phyloP scores from a whole-genome alignment of 2,888 invertebrate species.

The Galeopsomyia nigrocyanea region DNA sequence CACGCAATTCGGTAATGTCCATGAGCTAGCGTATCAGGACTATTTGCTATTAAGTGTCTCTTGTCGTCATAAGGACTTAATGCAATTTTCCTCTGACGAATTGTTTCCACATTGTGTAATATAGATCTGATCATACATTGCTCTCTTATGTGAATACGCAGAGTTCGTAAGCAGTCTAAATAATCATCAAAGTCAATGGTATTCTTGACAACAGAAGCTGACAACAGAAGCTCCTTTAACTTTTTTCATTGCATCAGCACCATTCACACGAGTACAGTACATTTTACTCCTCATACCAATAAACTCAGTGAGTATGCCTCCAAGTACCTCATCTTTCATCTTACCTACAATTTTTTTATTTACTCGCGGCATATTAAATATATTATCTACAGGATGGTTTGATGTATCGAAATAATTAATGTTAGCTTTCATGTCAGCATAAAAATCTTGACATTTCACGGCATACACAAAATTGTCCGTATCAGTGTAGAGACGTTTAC shows the following conservation, averaged over 20 bases:
- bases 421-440: neutral
- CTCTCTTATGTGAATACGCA: neutral
- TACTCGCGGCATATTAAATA: neutral
- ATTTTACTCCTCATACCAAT: too few relatives aligned
- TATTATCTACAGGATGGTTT: constrained; percentile 38
- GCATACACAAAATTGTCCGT: neutral
- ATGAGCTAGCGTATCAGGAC: neutral
- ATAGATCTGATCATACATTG: neutral
- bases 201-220: neutral
- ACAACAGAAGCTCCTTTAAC: constrained; percentile 18
- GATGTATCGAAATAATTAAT: constrained; percentile 45
- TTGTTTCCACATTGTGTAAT: neutral
- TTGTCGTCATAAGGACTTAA: constrained; percentile 11
- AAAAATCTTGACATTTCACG: neutral
- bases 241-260: constrained; percentile 41
- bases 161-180: constrained; percentile 20
- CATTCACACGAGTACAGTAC: too few relatives aligned
- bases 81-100: neutral
- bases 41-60: neutral
- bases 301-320: too few relatives aligned
- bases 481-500: neutral
- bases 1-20: neutral
- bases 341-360: constrained; percentile 55
- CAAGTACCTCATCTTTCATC: too few relatives aligned
- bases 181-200: constrained; percentile 7